Conservation (phyloP, 2,797 vertebrate species). For the Pachyuromys duprasi region DNA sequence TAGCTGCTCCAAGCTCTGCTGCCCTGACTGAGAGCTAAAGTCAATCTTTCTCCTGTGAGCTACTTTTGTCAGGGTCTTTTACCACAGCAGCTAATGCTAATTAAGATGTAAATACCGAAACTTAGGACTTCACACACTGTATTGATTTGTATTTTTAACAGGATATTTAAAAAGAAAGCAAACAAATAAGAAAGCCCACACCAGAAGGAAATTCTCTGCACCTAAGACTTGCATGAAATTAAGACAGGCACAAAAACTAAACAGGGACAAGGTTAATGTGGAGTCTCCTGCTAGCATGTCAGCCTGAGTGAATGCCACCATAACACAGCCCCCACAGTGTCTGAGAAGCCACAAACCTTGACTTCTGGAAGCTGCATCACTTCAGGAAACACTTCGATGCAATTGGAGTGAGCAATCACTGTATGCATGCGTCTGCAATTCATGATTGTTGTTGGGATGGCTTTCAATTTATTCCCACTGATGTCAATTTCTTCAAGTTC, state of each 20-base stretch:
- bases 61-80: not conserved
- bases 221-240: not conserved
- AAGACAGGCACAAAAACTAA: not conserved
- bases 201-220: not conserved
- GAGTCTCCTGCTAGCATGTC: not conserved
- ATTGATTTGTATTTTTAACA: not conserved
- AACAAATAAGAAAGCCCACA: not conserved
- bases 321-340: fast-evolving
- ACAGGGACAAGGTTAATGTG: not conserved
- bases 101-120: not conserved
- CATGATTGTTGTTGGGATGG: slow-evolving; percentile 97
- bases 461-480: slow-evolving; percentile 97
- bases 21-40: not conserved
- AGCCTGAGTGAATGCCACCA: not conserved
- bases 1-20: not conserved
- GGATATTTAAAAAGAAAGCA: not conserved
- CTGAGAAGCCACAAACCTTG: slow-evolving; percentile 88
- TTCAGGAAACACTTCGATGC: slow-evolving; percentile 98
- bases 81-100: not conserved
- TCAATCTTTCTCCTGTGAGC: not conserved
- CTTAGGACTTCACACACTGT: not conserved
- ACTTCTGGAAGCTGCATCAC: slow-evolving; percentile 98
- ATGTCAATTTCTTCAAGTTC: slow-evolving; percentile 98
- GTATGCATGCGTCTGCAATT: slow-evolving; percentile 97
- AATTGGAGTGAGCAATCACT: slow-evolving; percentile 96